Evolutionary conservation across 2,888 invertebrate species (phyloP).

Genomic region (Athalia cordata): DNA sequence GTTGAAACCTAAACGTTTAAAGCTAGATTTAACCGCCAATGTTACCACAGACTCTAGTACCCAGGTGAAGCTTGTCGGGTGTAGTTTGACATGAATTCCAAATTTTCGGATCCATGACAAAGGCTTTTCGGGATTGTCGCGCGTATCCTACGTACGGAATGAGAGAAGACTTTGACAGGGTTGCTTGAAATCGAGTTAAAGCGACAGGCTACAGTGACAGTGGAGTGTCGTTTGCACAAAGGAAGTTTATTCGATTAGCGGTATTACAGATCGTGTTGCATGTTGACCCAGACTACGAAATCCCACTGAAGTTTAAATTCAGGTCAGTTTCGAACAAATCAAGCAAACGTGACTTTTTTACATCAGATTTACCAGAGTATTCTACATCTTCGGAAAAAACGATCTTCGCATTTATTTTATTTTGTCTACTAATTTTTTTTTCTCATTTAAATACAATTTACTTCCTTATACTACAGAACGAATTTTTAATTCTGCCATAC

Average conservation of each 20-base stretch:
- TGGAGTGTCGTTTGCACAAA: neutral
- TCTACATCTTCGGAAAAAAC: too few relatives aligned
- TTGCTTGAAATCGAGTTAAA: slow-evolving; percentile 7
- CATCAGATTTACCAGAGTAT: too few relatives aligned
- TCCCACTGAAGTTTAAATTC: slow-evolving; percentile 7
- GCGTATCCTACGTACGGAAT: neutral
- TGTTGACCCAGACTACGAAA: slow-evolving; percentile 28
- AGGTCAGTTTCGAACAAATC: slow-evolving; percentile 22
- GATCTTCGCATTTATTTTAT: too few relatives aligned
- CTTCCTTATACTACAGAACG: neutral
- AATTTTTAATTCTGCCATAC: neutral
- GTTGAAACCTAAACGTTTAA: neutral
- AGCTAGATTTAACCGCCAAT: neutral
- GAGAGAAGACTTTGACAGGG: neutral
- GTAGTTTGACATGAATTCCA: neutral
- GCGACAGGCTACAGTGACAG: slow-evolving; percentile 5
- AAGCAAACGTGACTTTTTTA: neutral
- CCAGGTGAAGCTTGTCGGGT: too few relatives aligned
- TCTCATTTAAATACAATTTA: neutral
- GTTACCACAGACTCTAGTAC: neutral
- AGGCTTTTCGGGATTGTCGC: neutral
- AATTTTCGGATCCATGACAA: neutral
- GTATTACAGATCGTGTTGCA: neutral
- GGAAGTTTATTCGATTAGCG: slow-evolving; percentile 24
- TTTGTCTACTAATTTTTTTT: neutral